Base-by-base conservation (phyloP, 1,140 invertebrate species). In the Drosophila miranda region DNA sequence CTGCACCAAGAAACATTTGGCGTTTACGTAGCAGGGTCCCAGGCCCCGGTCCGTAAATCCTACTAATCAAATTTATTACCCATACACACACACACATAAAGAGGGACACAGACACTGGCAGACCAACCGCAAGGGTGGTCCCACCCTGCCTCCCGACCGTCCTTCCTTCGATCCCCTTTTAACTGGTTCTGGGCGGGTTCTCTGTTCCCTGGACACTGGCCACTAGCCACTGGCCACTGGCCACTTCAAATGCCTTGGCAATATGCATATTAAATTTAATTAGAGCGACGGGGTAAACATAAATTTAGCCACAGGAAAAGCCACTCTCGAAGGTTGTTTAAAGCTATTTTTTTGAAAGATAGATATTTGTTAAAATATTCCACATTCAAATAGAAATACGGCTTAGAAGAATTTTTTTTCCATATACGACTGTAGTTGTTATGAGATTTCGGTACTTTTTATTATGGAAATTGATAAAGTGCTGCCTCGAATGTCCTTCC, bases 201-300 rank as follows among this genome's bases (percentile, higher is more conserved):
- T 21, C 48, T 19, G 8, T 58, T 13, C 6, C 30, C 49, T 14
- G 60, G 30, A 62, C 34, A 19, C 30, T 28, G 67, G 49, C 56
- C 68, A 68, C 63, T 57, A 52, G 28, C 28, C 28, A 45, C 64
- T 70, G 66, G 28, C 28, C 28, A 45, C 64, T 70, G 72, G 55
- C 71, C 72, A 76, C 75, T 84, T 84, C 68, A 77, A 84, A 87
- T 69, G 73, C 57, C 58, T 66, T 62, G 46, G 82, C 81, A 82
- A 86, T 86, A 86, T 86, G 81, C 78, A 86, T 86, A 87, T 87
- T 86, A 86, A 87, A 86, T 86, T 86, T 86, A 86, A 86, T 86
- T 86, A 86, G 81, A 72, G 66, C 59, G 74, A 71, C 82, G 74
- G 43, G 43, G 69, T 86, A 87, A 86, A 87, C 82, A 86, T 78